Conservation (phyloP, 2,113 vertebrate genomes). For the Lutjanus erythropterus region DNA sequence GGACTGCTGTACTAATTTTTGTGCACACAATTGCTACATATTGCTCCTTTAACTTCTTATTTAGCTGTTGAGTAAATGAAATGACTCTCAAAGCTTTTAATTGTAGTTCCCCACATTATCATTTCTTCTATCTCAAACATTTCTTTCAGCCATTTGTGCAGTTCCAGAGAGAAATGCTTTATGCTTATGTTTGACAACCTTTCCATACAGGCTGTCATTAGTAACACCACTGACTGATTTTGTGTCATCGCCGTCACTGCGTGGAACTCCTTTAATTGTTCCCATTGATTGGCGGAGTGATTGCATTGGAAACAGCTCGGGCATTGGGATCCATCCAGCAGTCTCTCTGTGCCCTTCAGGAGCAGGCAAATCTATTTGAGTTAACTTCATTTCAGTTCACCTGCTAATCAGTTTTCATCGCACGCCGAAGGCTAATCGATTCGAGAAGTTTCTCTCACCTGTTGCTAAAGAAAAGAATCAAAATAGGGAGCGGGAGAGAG, state of each 20-base stretch:
- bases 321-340: constrained; percentile 37
- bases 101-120: too few species aligned
- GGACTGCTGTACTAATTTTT: too few species aligned
- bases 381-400: constrained; percentile 64
- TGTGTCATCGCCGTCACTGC: constrained; percentile 48
- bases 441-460: constrained; percentile 55
- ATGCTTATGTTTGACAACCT: neutral
- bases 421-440: constrained; percentile 58
- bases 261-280: constrained; percentile 69
- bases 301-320: constrained; percentile 58
- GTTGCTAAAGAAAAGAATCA: constrained; percentile 40
- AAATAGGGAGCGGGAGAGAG: neutral
- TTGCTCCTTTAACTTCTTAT: neutral
- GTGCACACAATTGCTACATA: too few species aligned
- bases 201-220: constrained; percentile 23
- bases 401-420: constrained; percentile 70
- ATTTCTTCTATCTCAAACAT: neutral
- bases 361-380: constrained; percentile 58
- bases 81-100: neutral
- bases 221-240: constrained; percentile 50
- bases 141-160: rapidly evolving
- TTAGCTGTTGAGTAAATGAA: neutral
- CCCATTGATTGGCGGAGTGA: constrained; percentile 55
- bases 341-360: constrained; percentile 42
- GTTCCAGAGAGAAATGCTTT: neutral